Evolutionary conservation across 2,113 vertebrate genomes (phyloP).

Genomic region (Oophaga pumilio): DNA sequence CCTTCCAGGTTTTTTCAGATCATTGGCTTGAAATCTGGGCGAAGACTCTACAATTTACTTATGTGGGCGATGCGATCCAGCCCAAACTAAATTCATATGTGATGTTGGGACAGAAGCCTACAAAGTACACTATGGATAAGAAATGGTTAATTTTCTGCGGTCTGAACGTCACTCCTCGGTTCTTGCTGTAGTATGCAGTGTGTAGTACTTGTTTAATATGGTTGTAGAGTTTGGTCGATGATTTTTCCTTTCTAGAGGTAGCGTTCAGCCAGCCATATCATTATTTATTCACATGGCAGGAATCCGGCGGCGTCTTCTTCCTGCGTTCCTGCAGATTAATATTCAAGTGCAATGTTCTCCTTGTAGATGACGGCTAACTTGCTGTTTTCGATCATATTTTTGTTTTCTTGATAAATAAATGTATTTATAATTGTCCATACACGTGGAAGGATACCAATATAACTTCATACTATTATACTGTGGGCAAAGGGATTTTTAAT

Average conservation of each 20-base stretch:
- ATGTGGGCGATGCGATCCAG: not conserved
- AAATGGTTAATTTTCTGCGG: not conserved
- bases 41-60: not conserved
- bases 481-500: conserved; percentile 4
- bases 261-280: conserved; percentile 76
- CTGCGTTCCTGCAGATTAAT: conserved; percentile 71
- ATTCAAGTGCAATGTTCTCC: conserved; percentile 80
- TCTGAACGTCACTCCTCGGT: not conserved
- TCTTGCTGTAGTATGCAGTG: conserved; percentile 31
- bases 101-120: not conserved
- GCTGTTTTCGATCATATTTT: conserved; percentile 69
- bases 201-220: conserved; percentile 35
- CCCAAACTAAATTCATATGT: not conserved
- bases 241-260: conserved; percentile 60
- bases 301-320: conserved; percentile 73
- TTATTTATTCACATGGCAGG: conserved; percentile 77
- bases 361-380: conserved; percentile 77
- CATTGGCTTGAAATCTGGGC: not conserved
- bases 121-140: not conserved
- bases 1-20: not conserved
- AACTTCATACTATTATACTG: not conserved
- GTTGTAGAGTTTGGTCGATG: conserved; percentile 20
- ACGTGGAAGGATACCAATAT: conserved; percentile 39
- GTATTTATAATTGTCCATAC: conserved; percentile 67
- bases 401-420: conserved; percentile 62